Evolutionary conservation across 2,888 invertebrate genomes (phyloP).

Genomic region (Busseola fusca): DNA sequence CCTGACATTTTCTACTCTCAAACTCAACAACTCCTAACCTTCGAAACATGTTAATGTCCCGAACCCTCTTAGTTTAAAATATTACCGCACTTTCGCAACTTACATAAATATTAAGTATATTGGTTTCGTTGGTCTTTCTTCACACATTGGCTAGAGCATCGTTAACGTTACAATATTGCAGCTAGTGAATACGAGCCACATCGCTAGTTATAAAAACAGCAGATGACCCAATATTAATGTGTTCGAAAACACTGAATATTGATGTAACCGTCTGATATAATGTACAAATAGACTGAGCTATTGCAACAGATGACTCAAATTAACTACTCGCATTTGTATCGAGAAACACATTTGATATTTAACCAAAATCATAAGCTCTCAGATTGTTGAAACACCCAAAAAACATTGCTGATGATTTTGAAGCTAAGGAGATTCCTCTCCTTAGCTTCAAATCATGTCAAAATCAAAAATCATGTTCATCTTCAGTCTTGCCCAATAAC

Average conservation of each 20-base stretch:
- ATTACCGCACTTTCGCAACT: conserved; percentile 22
- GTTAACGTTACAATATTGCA: conserved; percentile 20
- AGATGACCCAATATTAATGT: conserved; percentile 34
- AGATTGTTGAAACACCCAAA: not conserved
- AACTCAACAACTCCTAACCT: conserved; percentile 20
- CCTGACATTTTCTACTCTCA: conserved; percentile 27
- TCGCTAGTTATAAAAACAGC: conserved; percentile 7
- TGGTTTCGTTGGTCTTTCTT: conserved; percentile 13
- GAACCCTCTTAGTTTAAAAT: conserved; percentile 10
- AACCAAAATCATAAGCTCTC: not conserved
- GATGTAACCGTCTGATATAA: conserved; percentile 22
- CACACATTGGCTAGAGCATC: conserved; percentile 11
- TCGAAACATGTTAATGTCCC: conserved; percentile 24
- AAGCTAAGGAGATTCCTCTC: not conserved
- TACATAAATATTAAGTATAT: not conserved
- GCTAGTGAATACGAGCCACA: conserved; percentile 8
- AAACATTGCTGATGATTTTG: not conserved
- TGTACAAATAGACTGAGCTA: conserved; percentile 12
- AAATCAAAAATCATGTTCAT: too few species aligned
- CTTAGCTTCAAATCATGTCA: too few species aligned
- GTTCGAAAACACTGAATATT: conserved; percentile 25
- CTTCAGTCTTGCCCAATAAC: too few species aligned
- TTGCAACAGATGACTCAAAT: conserved; percentile 34
- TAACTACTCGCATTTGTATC: conserved; percentile 5
- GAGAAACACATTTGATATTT: conserved; percentile 11